phyloP scores from a whole-genome alignment of 2,797 vertebrate species.

The Cottoperca gobio region DNA sequence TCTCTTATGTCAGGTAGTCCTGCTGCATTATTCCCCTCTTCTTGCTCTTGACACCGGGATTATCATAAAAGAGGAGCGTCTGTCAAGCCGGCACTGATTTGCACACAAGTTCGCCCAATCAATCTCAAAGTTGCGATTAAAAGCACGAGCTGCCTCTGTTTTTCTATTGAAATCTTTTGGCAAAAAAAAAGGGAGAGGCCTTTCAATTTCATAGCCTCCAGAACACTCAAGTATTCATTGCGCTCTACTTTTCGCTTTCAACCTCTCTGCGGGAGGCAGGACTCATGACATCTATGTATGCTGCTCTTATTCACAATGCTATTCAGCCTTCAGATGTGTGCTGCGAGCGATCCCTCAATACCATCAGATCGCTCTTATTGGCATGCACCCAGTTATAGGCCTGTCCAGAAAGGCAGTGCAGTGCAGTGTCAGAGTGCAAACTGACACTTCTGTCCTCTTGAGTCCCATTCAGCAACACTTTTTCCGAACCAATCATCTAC shows the following conservation, averaged over 20 bases:
- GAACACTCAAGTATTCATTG: slow-evolving; percentile 90
- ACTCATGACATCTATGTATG: slow-evolving; percentile 90
- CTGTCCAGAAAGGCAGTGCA: slow-evolving; percentile 50
- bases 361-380: slow-evolving; percentile 86
- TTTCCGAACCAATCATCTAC: slow-evolving; percentile 28
- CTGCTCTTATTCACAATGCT: slow-evolving; percentile 89
- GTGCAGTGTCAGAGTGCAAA: slow-evolving; percentile 37
- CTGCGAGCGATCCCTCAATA: slow-evolving; percentile 89
- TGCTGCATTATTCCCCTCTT: slow-evolving; percentile 60
- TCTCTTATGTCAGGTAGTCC: slow-evolving; percentile 61
- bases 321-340: slow-evolving; percentile 89
- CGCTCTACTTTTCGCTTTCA: slow-evolving; percentile 88
- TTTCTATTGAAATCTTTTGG: slow-evolving; percentile 82
- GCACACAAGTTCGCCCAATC: slow-evolving; percentile 74
- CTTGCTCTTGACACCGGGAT: slow-evolving; percentile 69
- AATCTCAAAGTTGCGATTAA: slow-evolving; percentile 82
- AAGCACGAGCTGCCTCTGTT: slow-evolving; percentile 70
- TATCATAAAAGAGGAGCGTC: slow-evolving; percentile 79
- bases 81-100: slow-evolving; percentile 77
- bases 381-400: slow-evolving; percentile 75
- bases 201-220: slow-evolving; percentile 89
- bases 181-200: slow-evolving; percentile 82
- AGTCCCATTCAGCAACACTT: slow-evolving; percentile 32
- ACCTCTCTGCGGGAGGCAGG: slow-evolving; percentile 88
- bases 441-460: slow-evolving; percentile 44